phyloP scores from a whole-genome alignment of 2,113 vertebrate genomes.

The Leptobrachium leishanense region DNA sequence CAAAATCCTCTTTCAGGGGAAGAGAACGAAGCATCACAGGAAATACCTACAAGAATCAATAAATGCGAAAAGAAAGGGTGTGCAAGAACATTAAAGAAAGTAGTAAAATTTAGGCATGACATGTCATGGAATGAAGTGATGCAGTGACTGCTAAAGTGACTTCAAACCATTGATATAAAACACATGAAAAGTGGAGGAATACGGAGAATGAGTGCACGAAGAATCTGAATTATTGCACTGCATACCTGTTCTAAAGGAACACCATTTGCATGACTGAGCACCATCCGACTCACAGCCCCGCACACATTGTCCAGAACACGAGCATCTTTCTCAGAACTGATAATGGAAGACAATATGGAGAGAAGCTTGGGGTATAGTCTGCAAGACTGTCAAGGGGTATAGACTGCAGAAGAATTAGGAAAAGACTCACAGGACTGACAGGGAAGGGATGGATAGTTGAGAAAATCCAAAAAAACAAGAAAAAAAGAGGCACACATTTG shows the following conservation, averaged over 20 bases:
- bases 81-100: not conserved
- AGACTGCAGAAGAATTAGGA: too few relatives aligned
- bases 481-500: too few relatives aligned
- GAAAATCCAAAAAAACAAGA: not conserved
- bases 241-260: constrained; percentile 80
- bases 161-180: too few relatives aligned
- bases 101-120: too few relatives aligned
- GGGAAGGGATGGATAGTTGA: not conserved
- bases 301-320: constrained; percentile 85
- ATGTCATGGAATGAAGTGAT: too few relatives aligned
- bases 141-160: too few relatives aligned
- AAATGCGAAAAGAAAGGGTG: not conserved
- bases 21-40: constrained; percentile 73
- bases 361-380: constrained; percentile 82
- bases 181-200: too few relatives aligned
- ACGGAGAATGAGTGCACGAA: too few relatives aligned
- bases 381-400: constrained; percentile 26
- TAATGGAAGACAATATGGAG: constrained; percentile 75
- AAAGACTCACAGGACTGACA: not conserved
- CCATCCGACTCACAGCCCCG: constrained; percentile 81
- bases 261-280: constrained; percentile 66
- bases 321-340: constrained; percentile 70
- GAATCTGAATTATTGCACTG: not conserved
- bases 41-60: constrained; percentile 68
- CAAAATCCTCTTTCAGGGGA: constrained; percentile 81